Conservation (phyloP, 1,140 invertebrate genomes). For the Kradibia gibbosae region DNA sequence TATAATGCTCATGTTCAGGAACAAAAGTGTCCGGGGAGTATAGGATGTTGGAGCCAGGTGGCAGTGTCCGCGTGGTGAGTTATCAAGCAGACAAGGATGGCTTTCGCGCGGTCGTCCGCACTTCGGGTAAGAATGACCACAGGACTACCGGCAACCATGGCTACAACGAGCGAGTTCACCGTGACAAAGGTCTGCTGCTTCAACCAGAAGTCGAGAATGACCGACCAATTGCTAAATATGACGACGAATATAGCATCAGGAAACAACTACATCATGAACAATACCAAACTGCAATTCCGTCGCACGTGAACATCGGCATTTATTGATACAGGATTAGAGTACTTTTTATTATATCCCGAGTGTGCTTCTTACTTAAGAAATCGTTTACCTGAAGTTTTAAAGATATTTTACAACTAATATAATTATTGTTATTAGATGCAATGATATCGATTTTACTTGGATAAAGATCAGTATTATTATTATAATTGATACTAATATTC, state of each 20-base stretch:
- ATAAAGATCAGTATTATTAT: no score
- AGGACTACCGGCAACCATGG: slow-evolving; percentile 53
- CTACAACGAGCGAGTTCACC: background rate
- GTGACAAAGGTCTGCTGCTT: background rate
- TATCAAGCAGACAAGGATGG: slow-evolving; percentile 84
- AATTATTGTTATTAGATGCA: no score
- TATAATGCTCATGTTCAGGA: no score
- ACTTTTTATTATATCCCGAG: no score
- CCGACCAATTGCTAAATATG: background rate
- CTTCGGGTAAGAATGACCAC: slow-evolving; percentile 75
- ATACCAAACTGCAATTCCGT: background rate
- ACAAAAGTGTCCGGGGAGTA: slow-evolving; percentile 78
- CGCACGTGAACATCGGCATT: background rate
- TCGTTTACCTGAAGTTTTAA: no score
- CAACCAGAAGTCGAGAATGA: background rate
- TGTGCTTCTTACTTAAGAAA: no score
- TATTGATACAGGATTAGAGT: background rate
- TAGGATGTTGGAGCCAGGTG: slow-evolving; percentile 83
- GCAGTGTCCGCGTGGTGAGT: slow-evolving; percentile 81
- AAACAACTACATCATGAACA: background rate
- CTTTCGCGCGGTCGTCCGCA: slow-evolving; percentile 82
- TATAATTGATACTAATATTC: no score
- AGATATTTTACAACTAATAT: no score
- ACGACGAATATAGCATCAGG: background rate
- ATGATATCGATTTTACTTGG: no score